Percentiles rank a stretch among this genome's conserved stretches.
phyloP scores from a whole-genome alignment of 2,113 vertebrate species.

The Shinisaurus crocodilurus region DNA sequence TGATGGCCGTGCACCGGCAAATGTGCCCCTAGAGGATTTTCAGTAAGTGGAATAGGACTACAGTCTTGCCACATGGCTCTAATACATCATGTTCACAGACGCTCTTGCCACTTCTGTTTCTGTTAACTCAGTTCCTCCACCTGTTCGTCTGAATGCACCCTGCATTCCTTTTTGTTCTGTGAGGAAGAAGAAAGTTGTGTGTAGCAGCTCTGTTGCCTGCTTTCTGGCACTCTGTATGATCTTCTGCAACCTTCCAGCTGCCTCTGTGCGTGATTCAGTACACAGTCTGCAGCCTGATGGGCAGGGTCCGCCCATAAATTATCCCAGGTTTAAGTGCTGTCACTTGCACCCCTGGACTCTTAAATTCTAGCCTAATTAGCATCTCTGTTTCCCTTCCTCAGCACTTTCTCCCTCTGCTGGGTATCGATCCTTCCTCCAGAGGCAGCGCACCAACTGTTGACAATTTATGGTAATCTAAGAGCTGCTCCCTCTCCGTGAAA shows the following conservation, averaged over 20 bases:
- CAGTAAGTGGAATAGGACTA: neutral
- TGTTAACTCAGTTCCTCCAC: neutral
- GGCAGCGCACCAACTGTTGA: slow-evolving; percentile 71
- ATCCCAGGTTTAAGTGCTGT: slow-evolving; percentile 61
- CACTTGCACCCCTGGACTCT: slow-evolving; percentile 51
- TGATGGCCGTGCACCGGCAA: neutral
- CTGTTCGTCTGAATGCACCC: neutral
- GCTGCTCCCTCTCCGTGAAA: slow-evolving; percentile 45
- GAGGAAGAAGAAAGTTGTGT: neutral
- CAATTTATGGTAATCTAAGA: slow-evolving; percentile 72
- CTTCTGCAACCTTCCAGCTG: neutral
- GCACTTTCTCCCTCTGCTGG: slow-evolving; percentile 62
- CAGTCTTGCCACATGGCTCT: too few species aligned
- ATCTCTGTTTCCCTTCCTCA: slow-evolving; percentile 66
- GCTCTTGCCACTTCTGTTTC: neutral
- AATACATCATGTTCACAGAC: neutral
- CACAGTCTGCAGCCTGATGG: too few species aligned
- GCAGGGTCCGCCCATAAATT: slow-evolving; percentile 60
- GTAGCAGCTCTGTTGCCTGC: neutral
- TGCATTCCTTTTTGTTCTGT: neutral
- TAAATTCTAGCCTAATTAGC: slow-evolving; percentile 70
- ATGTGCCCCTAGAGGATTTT: neutral
- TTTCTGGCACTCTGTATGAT: neutral
- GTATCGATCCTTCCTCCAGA: slow-evolving; percentile 68
- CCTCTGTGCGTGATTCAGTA: neutral